phyloP scores from a whole-genome alignment of 1,140 invertebrate species.

The Phocides pigmalion region DNA sequence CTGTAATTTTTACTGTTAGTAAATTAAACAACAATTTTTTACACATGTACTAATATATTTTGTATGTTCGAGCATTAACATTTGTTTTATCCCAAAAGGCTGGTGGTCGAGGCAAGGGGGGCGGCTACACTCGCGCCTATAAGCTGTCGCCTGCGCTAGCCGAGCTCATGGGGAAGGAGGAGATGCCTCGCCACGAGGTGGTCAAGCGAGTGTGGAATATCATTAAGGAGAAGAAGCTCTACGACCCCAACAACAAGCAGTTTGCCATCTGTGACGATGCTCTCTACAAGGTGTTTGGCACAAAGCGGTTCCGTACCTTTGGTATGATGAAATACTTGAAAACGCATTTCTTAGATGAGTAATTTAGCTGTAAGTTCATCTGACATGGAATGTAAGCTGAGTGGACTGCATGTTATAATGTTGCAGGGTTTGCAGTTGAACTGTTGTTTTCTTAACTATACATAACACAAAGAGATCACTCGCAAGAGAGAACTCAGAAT shows the following conservation, averaged over 20 bases:
- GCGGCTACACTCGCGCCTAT: constrained; percentile 92
- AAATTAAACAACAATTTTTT: too few species aligned
- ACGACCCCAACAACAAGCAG: constrained; percentile 97
- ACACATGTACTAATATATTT: too few species aligned
- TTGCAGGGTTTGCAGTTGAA: too few species aligned
- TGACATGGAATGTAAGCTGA: too few species aligned
- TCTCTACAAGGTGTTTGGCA: constrained; percentile 92
- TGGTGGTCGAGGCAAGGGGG: constrained; percentile 85
- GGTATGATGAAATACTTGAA: constrained; percentile 98
- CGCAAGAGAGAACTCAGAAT: too few species aligned
- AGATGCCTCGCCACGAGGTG: constrained; percentile 95
- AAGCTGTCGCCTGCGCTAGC: constrained; percentile 94
- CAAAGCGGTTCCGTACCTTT: constrained; percentile 95
- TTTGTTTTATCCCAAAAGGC: constrained; percentile 30
- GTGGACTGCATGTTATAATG: neutral
- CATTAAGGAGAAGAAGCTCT: constrained; percentile 95
- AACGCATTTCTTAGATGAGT: constrained; percentile 89
- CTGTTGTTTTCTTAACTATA: too few species aligned
- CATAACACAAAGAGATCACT: too few species aligned
- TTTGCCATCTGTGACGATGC: constrained; percentile 97
- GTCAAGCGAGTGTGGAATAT: constrained; percentile 96
- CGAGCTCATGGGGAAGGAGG: constrained; percentile 92
- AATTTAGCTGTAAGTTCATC: constrained; percentile 19
- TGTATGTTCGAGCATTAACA: too few species aligned
- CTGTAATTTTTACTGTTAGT: too few species aligned